Percentiles rank a stretch among this genome's conserved stretches.
Conservation (phyloP, 2,113 vertebrate genomes). For the Miniopterus natalensis region DNA sequence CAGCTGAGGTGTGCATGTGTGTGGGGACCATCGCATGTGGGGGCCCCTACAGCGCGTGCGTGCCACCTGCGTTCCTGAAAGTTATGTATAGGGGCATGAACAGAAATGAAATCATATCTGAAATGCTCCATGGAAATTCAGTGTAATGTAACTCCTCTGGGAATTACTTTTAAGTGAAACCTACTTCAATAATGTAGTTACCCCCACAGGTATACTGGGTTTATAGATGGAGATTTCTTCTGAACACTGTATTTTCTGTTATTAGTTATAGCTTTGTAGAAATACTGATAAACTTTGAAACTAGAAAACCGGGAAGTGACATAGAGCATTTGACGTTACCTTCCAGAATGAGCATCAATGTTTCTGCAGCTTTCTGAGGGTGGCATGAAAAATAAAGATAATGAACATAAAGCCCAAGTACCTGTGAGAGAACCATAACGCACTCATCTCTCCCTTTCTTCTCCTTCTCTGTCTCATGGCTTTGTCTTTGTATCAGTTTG, state of each 20-base stretch:
- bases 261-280: neutral
- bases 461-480: neutral
- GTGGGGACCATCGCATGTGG: accelerated
- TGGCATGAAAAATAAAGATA: neutral
- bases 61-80: conserved; percentile 14
- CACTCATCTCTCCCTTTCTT: neutral
- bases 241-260: neutral
- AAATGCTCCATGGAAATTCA: conserved; percentile 40
- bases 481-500: neutral
- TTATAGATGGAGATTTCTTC: neutral
- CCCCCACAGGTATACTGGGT: neutral
- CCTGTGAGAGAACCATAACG: neutral
- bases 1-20: neutral
- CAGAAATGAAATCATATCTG: conserved; percentile 9
- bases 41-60: neutral
- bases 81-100: neutral
- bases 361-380: neutral
- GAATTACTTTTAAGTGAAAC: conserved; percentile 52
- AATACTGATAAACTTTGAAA: conserved; percentile 46
- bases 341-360: neutral
- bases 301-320: neutral
- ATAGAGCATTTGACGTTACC: neutral
- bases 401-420: neutral
- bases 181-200: neutral
- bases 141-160: neutral